Percentiles rank a stretch among this genome's conserved stretches.
Conservation (phyloP, 2,888 invertebrate species). For the Noctua janthina region DNA sequence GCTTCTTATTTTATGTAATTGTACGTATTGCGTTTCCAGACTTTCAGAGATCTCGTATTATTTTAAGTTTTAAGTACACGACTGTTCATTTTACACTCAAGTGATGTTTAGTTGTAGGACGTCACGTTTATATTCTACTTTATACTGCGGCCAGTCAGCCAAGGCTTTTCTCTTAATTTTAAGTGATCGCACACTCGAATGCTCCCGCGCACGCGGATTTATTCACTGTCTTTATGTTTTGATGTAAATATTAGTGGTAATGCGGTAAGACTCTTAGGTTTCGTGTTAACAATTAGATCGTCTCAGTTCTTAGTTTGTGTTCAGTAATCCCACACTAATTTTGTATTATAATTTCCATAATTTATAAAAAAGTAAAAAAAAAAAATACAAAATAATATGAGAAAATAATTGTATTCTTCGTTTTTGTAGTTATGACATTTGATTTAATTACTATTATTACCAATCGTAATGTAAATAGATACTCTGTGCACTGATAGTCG, state of each 20-base stretch:
- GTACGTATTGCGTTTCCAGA: constrained; percentile 89
- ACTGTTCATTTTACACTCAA: constrained; percentile 85
- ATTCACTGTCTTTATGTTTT: constrained; percentile 65
- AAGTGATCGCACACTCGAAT: constrained; percentile 75
- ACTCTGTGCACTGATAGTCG: constrained; percentile 88
- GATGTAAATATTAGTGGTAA: constrained; percentile 81
- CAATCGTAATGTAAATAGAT: constrained; percentile 85
- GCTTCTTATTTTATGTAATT: constrained; percentile 83
- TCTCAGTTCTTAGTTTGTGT: constrained; percentile 81
- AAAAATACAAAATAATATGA: constrained; percentile 68
- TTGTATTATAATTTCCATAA: constrained; percentile 78
- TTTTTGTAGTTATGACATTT: constrained; percentile 75
- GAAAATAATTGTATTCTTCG: constrained; percentile 76
- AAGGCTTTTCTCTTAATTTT: constrained; percentile 73
- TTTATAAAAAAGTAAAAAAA: constrained; percentile 81
- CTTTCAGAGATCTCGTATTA: constrained; percentile 91
- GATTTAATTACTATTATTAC: constrained; percentile 79
- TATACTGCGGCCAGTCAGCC: constrained; percentile 77
- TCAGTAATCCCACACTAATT: constrained; percentile 78
- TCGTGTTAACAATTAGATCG: constrained; percentile 70
- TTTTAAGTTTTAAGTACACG: constrained; percentile 88
- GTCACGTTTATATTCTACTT: constrained; percentile 71
- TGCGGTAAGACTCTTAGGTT: constrained; percentile 75
- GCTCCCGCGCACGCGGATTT: constrained; percentile 66
- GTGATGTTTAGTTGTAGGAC: constrained; percentile 83